Base-by-base conservation (phyloP, 2,797 vertebrate genomes). In the Periophthalmus magnuspinnatus region DNA sequence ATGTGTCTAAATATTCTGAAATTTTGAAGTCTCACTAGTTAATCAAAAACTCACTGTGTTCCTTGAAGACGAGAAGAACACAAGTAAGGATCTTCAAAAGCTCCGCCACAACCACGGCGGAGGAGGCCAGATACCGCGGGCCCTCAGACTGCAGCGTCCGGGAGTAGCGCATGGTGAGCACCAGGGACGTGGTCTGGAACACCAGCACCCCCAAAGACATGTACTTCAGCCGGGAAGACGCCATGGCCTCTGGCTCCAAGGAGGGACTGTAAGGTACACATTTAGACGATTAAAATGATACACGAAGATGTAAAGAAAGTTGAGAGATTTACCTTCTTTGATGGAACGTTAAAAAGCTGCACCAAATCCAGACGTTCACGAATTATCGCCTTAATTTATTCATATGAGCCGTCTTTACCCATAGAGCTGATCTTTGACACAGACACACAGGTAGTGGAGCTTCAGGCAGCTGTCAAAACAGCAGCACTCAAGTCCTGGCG, bases 131-230 rank as follows among this genome's bases (percentile, higher is more conserved):
- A 89, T 99, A 99, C 13, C 97, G 96, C 5, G 96, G 97, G 41
- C 97, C 97, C 10, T 99, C 98, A 17, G 94, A 95, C 88, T 95
- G 96, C 79, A 98, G 89, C 1, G 97, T 99, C 67, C 98, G 96
- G 64, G 98, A 99, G 88, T 96, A 98, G 38, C 98, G 95, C 98
- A 99, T 99, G 55, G 96, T 98, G 80, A 99, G 92, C 74, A 99
- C 98, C 91, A 99, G 93, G 67, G 96, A 96, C 19, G 98, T 99
- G 75, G 98, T 99, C 94, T 99, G 98, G 88, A 98, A 96, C 75
- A 99, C 97, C 92, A 99, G 92, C 87, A 99, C 95, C 57, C 96
- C 94, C 91, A 99, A 90, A 61, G 98, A 99, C 74, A 98, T 91
- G 91, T 99, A 98, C 85, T 99, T 99, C 70, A 99, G 90, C 84